phyloP scores from a whole-genome alignment of 2,113 vertebrate species.

The Menura novaehollandiae region DNA sequence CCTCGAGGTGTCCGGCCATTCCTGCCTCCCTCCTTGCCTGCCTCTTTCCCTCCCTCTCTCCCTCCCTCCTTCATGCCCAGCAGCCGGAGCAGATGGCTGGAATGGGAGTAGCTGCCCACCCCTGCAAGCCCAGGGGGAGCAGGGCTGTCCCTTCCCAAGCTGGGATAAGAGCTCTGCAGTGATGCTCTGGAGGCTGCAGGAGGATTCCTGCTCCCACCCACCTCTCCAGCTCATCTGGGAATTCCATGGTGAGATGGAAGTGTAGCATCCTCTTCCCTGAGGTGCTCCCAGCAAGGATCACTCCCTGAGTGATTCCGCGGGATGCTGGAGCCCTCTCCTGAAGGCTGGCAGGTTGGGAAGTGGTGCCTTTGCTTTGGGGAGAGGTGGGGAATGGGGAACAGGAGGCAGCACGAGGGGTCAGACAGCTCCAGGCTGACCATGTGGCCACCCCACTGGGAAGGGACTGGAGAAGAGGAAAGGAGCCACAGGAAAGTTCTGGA shows the following conservation, averaged over 20 bases:
- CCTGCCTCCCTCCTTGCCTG: not conserved
- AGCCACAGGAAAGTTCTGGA: not conserved
- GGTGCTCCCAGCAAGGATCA: not conserved
- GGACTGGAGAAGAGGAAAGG: not conserved
- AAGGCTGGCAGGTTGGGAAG: not conserved
- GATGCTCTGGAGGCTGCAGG: not conserved
- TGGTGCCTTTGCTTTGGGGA: not conserved
- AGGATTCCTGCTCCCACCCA: not conserved
- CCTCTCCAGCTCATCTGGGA: rapidly evolving
- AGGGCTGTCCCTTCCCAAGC: not conserved
- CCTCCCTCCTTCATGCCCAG: rapidly evolving
- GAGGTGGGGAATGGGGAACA: no score
- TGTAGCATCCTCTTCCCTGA: rapidly evolving
- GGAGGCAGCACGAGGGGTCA: rapidly evolving
- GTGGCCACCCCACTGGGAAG: rapidly evolving
- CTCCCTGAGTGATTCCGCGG: rapidly evolving
- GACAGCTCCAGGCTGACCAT: not conserved
- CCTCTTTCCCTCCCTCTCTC: not conserved
- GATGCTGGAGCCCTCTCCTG: not conserved
- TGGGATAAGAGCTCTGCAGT: not conserved
- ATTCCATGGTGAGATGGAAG: not conserved
- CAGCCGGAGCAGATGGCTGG: not conserved
- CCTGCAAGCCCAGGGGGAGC: not conserved
- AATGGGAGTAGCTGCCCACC: not conserved
- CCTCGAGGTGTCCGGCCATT: not conserved